Evolutionary conservation across 1,140 invertebrate species (phyloP), one percentile per base, ranked within the genome.

Genomic region (Leptopilina boulardi): DNA sequence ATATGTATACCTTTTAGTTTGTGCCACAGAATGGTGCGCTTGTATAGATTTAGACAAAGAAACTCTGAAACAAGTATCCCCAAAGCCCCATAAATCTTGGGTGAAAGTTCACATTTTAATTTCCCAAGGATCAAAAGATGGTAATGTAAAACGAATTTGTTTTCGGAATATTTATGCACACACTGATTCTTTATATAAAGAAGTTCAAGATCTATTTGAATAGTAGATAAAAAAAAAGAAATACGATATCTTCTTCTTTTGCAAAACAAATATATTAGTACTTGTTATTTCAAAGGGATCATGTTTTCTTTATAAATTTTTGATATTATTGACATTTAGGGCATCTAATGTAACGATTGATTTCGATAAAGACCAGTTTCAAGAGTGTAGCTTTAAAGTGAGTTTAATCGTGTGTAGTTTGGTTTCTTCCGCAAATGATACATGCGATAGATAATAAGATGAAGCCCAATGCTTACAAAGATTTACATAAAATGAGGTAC

Each of bases 71-170:
- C 56, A 66, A 66, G 56, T 66, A 66, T 23, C 23, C 56, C 23
- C 56, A 26, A n/a, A 66, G 56, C 26, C 56, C 23, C 56, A 66
- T 66, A 66, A 66, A 66, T 66, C 56, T 66, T 13, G 56, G 56
- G 23, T 66, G 56, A 66, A 66, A 66, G 56, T 66, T 66, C 56
- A 66, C 21, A 66, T 66, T 66, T 66, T 66, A 34, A 66, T 66
- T 66, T 66, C 23, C 11, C 11, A n/a, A 66, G 23, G 23, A 66
- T 66, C 56, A 66, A 26, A 23, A 66, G 56, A 30, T 66, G 56
- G 15, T 51, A 51, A 66, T 66, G 23, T 66, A 26, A 66, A 66
- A 66, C 26, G 23, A 30, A 66, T 66, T 66, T 66, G 56, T 34
- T n/a, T 66, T 23, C 23, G 26, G 56, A 66, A 59, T n/a, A 26